phyloP scores from a whole-genome alignment of 2,888 invertebrate species.

The Hirtodrosophila trivittata region DNA sequence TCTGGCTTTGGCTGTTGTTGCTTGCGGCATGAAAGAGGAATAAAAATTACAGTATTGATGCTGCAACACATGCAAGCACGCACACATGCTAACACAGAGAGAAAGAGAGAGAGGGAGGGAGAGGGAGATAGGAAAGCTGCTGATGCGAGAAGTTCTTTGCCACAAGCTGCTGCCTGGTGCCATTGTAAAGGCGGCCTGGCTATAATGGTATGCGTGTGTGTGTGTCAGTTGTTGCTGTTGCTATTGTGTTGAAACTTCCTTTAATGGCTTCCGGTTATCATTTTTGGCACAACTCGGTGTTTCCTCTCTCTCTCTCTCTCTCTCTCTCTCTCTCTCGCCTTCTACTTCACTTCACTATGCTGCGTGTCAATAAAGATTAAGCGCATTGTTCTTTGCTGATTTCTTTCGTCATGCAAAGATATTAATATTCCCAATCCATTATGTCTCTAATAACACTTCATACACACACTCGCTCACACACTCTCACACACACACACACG shows the following conservation, averaged over 20 bases:
- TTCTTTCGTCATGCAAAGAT: constrained; percentile 74
- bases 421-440: constrained; percentile 78
- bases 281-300: constrained; percentile 62
- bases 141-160: constrained; percentile 55
- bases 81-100: constrained; percentile 44
- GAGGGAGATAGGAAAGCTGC: constrained; percentile 36
- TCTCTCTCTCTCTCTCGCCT: constrained; percentile 7
- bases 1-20: constrained; percentile 29
- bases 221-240: constrained; percentile 25
- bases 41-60: constrained; percentile 78
- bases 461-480: constrained; percentile 19
- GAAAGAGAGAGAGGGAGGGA: constrained; percentile 4
- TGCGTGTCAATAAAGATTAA: constrained; percentile 77
- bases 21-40: constrained; percentile 70
- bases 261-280: constrained; percentile 80
- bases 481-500: constrained; percentile 7
- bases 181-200: constrained; percentile 39
- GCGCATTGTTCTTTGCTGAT: constrained; percentile 71
- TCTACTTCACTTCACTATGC: constrained; percentile 26
- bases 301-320: constrained; percentile 13
- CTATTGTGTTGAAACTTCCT: constrained; percentile 74
- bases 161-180: constrained; percentile 48
- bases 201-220: constrained; percentile 28
- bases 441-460: constrained; percentile 63
- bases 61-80: constrained; percentile 52